phyloP scores from a whole-genome alignment of 1,140 invertebrate genomes.

The Caenorhabditis briggsae region DNA sequence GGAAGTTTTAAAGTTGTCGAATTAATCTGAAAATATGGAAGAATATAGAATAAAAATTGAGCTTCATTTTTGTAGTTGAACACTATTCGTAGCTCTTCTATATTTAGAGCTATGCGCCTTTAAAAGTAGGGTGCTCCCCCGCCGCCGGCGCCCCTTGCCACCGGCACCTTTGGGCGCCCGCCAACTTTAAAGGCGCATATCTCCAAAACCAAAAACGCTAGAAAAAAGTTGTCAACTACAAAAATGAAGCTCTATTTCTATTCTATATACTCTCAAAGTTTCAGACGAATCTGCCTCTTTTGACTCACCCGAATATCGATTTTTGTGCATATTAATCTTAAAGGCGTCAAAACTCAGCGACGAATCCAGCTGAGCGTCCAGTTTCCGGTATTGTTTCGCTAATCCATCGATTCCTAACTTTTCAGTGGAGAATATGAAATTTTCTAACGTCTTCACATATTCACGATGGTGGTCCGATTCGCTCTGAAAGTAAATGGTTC shows the following conservation, averaged over 20 bases:
- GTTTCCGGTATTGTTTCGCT: constrained; percentile 34
- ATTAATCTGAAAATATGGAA: no score
- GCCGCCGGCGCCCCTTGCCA: no score
- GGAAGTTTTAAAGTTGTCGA: background rate
- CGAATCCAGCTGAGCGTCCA: constrained; percentile 29
- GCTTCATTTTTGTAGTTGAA: no score
- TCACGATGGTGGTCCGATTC: background rate
- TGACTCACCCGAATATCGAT: constrained; percentile 56
- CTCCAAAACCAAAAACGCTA: no score
- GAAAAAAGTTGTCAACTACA: background rate
- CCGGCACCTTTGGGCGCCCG: no score
- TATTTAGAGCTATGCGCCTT: no score
- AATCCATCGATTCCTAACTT: constrained; percentile 22
- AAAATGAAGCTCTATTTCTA: background rate
- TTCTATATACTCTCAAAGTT: background rate
- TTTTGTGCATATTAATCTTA: constrained; percentile 55
- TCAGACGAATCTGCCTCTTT: background rate
- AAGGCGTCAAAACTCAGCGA: constrained; percentile 39
- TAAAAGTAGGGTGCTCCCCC: no score
- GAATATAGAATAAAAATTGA: no score
- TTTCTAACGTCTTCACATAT: constrained; percentile 20
- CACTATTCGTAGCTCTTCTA: no score
- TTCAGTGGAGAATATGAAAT: constrained; percentile 13
- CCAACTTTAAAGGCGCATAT: no score
- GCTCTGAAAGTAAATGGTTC: background rate